Conservation (phyloP, 2,797 vertebrate genomes). For the Pristis pectinata region DNA sequence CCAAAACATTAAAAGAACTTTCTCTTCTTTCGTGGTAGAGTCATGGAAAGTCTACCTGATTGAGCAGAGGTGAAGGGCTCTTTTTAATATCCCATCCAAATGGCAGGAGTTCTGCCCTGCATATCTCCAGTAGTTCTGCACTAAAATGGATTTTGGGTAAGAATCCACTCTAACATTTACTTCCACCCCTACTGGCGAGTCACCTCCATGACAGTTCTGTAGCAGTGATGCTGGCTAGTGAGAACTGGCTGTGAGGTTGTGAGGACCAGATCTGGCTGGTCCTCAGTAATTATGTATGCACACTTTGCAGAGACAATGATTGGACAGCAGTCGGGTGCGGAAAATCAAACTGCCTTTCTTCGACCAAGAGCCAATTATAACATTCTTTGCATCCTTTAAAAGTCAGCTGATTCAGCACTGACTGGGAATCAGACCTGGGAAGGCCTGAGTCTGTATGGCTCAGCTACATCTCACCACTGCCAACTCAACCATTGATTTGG, state of each 20-base stretch:
- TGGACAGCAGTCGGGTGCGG: not conserved
- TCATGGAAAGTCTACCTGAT: too few relatives aligned
- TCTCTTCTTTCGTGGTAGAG: too few relatives aligned
- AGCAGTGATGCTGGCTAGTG: not conserved
- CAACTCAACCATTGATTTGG: not conserved
- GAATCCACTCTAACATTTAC: not conserved
- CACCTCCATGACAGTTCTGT: not conserved
- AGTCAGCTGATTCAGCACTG: not conserved
- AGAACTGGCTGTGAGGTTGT: too few relatives aligned
- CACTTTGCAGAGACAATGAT: not conserved
- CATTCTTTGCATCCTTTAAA: not conserved
- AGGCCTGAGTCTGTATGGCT: not conserved
- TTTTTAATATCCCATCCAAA: not conserved
- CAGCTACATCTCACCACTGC: too few relatives aligned
- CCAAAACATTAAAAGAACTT: not conserved
- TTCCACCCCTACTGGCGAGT: not conserved
- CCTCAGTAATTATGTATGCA: not conserved
- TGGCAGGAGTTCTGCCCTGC: too few relatives aligned
- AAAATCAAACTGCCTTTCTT: not conserved
- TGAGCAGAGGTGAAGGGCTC: not conserved
- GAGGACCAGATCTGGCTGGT: not conserved
- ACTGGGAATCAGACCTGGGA: not conserved
- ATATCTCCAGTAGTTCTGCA: not conserved
- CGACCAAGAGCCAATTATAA: not conserved
- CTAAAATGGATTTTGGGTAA: not conserved